Conservation (phyloP, 2,888 invertebrate species). For the Cordylochernes scorpioides region DNA sequence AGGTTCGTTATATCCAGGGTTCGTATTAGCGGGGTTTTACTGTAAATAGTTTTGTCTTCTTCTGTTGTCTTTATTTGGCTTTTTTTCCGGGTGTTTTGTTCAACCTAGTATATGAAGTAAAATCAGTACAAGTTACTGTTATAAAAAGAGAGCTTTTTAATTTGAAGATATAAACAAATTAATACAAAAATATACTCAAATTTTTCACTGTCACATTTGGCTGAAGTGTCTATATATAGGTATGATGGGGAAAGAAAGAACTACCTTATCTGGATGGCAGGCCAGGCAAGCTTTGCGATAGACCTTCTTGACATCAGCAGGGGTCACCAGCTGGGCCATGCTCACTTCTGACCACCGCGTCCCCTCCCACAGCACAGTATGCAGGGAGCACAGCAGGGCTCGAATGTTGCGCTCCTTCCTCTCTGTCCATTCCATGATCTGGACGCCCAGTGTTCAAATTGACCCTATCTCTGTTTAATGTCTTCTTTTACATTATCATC, state of each 20-base stretch:
- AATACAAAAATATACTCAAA: not conserved
- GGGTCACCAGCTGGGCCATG: conserved; percentile 74
- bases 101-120: no score
- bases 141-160: no score
- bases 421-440: conserved; percentile 49
- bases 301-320: conserved; percentile 78
- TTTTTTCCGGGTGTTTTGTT: no score
- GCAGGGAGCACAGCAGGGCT: conserved; percentile 73
- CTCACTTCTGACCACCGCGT: conserved; percentile 74
- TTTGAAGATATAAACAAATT: no score
- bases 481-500: no score
- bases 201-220: not conserved
- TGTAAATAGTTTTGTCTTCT: no score
- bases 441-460: no score
- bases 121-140: no score
- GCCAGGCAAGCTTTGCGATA: conserved; percentile 85
- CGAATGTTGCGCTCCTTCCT: conserved; percentile 91
- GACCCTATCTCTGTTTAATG: no score
- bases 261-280: conserved; percentile 98
- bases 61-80: no score
- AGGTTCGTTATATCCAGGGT: no score
- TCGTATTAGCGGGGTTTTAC: no score
- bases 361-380: conserved; percentile 73
- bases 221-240: not conserved
- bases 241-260: conserved; percentile 1